phyloP scores from a whole-genome alignment of 2,797 vertebrate species.

The Borostomias antarcticus region DNA sequence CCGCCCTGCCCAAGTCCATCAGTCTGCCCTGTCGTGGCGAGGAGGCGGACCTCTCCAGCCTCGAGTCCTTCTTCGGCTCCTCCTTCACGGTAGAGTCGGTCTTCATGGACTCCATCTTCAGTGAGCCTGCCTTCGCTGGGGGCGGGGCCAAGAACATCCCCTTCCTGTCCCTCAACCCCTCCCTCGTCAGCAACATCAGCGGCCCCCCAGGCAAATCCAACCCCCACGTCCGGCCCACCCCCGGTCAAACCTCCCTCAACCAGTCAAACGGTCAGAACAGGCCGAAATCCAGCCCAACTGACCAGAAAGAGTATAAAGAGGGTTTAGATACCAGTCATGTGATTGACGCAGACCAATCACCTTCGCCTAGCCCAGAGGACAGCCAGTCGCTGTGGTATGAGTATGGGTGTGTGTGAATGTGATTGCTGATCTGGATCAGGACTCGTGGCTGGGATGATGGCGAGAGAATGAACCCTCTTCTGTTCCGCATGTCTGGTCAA shows the following conservation, averaged over 20 bases:
- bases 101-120: conserved; percentile 81
- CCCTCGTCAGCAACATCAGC: conserved; percentile 94
- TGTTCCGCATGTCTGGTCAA: conserved; percentile 70
- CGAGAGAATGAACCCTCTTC: conserved; percentile 29
- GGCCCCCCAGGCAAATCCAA: conserved; percentile 71
- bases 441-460: conserved; percentile 18
- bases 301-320: conserved; percentile 43
- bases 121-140: conserved; percentile 65
- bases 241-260: conserved; percentile 61
- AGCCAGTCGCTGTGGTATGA: conserved; percentile 95
- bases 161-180: conserved; percentile 92
- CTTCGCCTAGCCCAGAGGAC: conserved; percentile 84
- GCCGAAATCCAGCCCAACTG: conserved; percentile 49
- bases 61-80: conserved; percentile 76
- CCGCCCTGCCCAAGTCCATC: conserved; percentile 73
- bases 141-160: conserved; percentile 74
- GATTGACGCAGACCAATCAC: conserved; percentile 67
- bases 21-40: conserved; percentile 74
- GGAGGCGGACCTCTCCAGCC: conserved; percentile 74
- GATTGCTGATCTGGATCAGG: conserved; percentile 15
- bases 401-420: conserved; percentile 93
- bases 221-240: conserved; percentile 49
- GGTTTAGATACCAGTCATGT: conserved; percentile 44
- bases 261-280: conserved; percentile 54
- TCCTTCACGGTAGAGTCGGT: conserved; percentile 77